Evolutionary conservation across 2,113 vertebrate species (phyloP), one percentile per base, ranked within the genome.

Genomic region (Gila orcuttii): DNA sequence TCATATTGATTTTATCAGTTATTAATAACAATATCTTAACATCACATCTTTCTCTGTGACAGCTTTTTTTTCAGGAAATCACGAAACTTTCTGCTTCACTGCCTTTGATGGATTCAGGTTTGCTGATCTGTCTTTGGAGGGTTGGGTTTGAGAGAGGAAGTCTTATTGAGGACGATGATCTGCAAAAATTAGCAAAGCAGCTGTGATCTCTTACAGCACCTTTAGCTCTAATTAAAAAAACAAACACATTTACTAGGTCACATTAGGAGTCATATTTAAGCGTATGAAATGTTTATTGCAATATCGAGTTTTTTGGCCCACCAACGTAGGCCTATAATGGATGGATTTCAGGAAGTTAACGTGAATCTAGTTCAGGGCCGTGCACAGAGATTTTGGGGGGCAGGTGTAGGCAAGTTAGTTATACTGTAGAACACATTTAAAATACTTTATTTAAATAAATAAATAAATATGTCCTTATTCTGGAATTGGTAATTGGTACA

Each of bases 201-300:
- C 75, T 33, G 13, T 55, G 33, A 55, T 77, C 47, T 55, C 25
- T 77, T 77, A 50, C 75, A 21, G 47, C 75, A 33, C 75, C 25
- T 55, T 57, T 77, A 12, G 50, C 50, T 47, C 23, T 25, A 25
- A 57, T 78, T 31, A 57, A 78, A 33, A 45, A 42, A 42, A 57
- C n/a, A 57, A 55, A 33, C 60, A 23, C 45, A 25, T 50, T 28
- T 2, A 33, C 50, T 23, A n/a, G n/a, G n/a, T n/a, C n/a, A n/a
- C n/a, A n/a, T n/a, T 36, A 60, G 11, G 10, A 62, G 55, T 28
- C 10, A 79, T 59, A 59, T 60, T 60, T 79, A 55, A 62, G 12
- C 12, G 28, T 62, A 79, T 42, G 11, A 25, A 25, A 79, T 62
- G 13, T 75, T 75, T 36, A n/a, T 79, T 36, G 60, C 31, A 36